phyloP scores from a whole-genome alignment of 2,113 vertebrate species.

The Limanda limanda region DNA sequence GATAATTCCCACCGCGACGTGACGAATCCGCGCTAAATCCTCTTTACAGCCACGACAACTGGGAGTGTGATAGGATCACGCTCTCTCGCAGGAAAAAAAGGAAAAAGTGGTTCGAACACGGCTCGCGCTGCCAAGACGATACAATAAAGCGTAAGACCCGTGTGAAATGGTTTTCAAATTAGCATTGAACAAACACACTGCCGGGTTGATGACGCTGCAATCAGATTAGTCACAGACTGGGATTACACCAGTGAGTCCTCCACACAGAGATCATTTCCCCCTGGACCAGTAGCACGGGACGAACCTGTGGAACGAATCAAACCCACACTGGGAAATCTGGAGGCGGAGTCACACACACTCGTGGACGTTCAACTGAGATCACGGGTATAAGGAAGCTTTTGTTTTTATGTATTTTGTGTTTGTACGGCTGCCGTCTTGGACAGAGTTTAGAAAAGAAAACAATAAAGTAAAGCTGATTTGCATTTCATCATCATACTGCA shows the following conservation, averaged over 20 bases:
- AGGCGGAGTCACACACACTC: too few species aligned
- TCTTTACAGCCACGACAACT: constrained; percentile 48
- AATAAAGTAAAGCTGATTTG: too few species aligned
- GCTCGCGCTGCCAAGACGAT: constrained; percentile 8
- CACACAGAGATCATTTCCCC: constrained; percentile 43
- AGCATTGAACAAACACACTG: constrained; percentile 53
- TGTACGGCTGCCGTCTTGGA: too few species aligned
- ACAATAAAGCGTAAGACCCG: constrained; percentile 43
- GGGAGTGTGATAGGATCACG: constrained; percentile 60
- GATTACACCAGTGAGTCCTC: constrained; percentile 63
- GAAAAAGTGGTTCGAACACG: constrained; percentile 22
- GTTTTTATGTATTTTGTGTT: too few species aligned
- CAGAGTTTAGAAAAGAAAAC: too few species aligned
- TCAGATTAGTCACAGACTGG: constrained; percentile 73
- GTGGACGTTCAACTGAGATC: too few species aligned
- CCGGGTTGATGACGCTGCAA: constrained; percentile 38
- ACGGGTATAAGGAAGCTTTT: too few species aligned
- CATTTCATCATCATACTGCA: too few species aligned
- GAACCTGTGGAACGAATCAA: constrained; percentile 20
- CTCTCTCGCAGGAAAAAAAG: background rate
- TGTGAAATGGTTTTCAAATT: constrained; percentile 56
- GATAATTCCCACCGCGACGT: constrained; percentile 50
- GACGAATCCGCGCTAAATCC: constrained; percentile 68
- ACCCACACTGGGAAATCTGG: too few species aligned
- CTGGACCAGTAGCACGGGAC: constrained; percentile 15